phyloP scores from a whole-genome alignment of 2,113 vertebrate genomes.

The Notothenia coriiceps region DNA sequence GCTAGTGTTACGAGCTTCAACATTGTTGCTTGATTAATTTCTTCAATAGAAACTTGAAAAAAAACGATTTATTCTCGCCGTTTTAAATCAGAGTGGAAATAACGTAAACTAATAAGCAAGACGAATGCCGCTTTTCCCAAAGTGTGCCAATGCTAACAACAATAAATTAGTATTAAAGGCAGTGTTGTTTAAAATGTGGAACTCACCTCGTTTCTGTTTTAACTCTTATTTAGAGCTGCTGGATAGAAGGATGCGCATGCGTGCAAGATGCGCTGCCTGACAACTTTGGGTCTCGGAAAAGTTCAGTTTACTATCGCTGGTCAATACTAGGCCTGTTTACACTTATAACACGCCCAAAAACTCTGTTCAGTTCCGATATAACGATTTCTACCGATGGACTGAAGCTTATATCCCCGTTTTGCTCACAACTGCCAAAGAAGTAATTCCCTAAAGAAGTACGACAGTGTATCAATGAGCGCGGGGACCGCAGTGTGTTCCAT shows the following conservation, averaged over 20 bases:
- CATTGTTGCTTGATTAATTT: constrained; percentile 82
- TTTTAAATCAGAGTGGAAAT: constrained; percentile 76
- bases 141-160: constrained; percentile 42
- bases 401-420: constrained; percentile 19
- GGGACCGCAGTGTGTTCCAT: constrained; percentile 61
- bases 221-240: constrained; percentile 90
- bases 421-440: constrained; percentile 13
- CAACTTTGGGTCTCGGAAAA: constrained; percentile 86
- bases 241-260: constrained; percentile 85
- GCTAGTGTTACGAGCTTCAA: constrained; percentile 59
- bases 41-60: constrained; percentile 86
- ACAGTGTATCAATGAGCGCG: constrained; percentile 61
- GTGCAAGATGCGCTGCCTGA: constrained; percentile 81
- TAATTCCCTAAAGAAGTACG: constrained; percentile 22
- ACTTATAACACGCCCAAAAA: constrained; percentile 48
- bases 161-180: constrained; percentile 44
- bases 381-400: background rate
- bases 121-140: constrained; percentile 44
- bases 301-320: constrained; percentile 77
- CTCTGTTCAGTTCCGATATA: constrained; percentile 25
- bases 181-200: constrained; percentile 81
- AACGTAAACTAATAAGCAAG: constrained; percentile 47
- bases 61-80: constrained; percentile 80
- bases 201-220: constrained; percentile 90
- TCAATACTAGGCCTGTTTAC: constrained; percentile 53